Base-by-base conservation (phyloP, 2,888 invertebrate genomes). In the Pristionchus exspectatus region DNA sequence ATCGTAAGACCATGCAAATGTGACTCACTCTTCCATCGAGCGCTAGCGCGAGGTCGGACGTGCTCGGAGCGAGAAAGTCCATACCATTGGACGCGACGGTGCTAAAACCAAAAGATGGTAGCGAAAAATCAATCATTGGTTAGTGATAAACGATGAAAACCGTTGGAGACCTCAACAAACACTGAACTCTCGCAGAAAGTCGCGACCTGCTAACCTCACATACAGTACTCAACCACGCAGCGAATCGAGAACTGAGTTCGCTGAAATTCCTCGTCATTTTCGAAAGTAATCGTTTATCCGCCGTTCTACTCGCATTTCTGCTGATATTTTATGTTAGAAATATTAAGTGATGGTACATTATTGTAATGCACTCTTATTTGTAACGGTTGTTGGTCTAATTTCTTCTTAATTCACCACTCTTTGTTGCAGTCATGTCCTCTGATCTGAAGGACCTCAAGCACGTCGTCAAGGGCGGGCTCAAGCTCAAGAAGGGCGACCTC, bases 381-480 rank as follows among this genome's bases (percentile, higher is more conserved):
- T 50, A 10, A 50, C 38, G 38, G 38, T 38, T 50, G 44, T 10
- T 10, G 12, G 44, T 50, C 44, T 50, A 50, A 50, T 50, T 50
- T 54, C 21, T 21, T 63, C 33, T 7, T 66, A 85, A 69, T 18
- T 66, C 16, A 30, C 27, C 30, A 0, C 18, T 44, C 0, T 50
- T 72, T n/a, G 21, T 72, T 88, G 33, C 72, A 90, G 89, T 66
- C 16, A 90, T 90, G 90, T 89, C 90, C 24, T 83, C 83, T 56
- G 89, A 81, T 38, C 59, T 77, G 54, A 88, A 88, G 83, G 91
- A 91, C 50, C 91, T 92, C 69, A 92, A 92, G 10, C 85, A 91
- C 21, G 92, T 92, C 24, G 90, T 93, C 9, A 92, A 91, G 87
- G 93, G 93, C 66, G 91, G 92, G 24, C 91, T 93, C 27, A 93